Conservation (phyloP, 1,140 invertebrate species). For the Drosophila busckii region DNA sequence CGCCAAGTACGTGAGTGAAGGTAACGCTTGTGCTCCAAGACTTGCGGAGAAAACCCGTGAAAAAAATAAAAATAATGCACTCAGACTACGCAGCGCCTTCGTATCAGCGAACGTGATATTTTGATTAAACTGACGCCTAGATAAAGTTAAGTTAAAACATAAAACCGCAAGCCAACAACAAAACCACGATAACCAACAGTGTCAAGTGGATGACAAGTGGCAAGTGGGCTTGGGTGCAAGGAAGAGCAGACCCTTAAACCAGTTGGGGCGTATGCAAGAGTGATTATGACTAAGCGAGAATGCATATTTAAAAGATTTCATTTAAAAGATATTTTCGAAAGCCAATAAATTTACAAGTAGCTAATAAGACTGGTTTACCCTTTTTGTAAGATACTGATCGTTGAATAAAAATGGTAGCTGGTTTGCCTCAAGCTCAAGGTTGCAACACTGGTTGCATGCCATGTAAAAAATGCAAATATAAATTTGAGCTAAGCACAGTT, state of each 20-base stretch:
- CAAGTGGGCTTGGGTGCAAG: background rate
- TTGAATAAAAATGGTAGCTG: too few species aligned
- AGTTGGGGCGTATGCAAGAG: background rate
- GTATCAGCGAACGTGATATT: conserved; percentile 59
- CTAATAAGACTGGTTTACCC: too few species aligned
- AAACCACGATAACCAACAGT: conserved; percentile 42
- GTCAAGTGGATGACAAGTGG: conserved; percentile 20
- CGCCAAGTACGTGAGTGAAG: conserved; percentile 58
- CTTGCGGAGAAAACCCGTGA: conserved; percentile 38
- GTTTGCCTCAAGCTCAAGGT: too few species aligned
- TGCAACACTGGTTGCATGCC: too few species aligned
- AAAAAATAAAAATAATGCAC: conserved; percentile 7
- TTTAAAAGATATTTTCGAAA: too few species aligned
- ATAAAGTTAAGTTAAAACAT: conserved; percentile 31
- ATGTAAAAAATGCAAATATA: too few species aligned
- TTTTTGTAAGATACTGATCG: too few species aligned
- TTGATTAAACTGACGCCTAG: conserved; percentile 51
- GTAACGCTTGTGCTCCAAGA: conserved; percentile 27
- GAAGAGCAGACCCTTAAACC: background rate
- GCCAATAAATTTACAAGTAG: too few species aligned
- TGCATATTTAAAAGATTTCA: too few species aligned
- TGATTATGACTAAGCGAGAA: background rate
- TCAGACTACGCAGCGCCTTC: conserved; percentile 30
- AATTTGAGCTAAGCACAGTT: background rate
- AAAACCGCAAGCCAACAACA: conserved; percentile 29